Base-by-base conservation (phyloP, 2,888 invertebrate genomes). In the Monoplex corrugatus region DNA sequence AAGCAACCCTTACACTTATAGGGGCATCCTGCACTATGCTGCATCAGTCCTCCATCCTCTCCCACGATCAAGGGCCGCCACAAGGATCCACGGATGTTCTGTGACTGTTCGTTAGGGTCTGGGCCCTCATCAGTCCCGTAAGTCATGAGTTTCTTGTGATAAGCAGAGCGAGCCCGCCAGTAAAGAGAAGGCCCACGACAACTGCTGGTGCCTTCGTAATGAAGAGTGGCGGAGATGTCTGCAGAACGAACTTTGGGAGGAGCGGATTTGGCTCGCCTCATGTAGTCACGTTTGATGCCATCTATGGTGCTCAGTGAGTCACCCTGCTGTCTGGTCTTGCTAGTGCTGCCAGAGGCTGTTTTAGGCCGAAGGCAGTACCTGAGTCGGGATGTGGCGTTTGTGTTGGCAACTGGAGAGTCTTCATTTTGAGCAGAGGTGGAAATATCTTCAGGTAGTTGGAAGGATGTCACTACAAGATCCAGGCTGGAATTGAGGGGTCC, bases 1-100 rank as follows among this genome's bases (percentile, higher is more conserved):
- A 94, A 94, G 89, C 94, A 94, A 5, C 93, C 93, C 80, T 92
- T 92, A 89, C 94, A 93, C 86, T 91, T 93, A 87, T 93, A 93
- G 8, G 94, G 94, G 89, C 94, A 94, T 23, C 92, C 93, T 2
- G 91, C 89, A 87, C 92, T 91, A 87, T 92, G 92, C 68, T 91
- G 91, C 57, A 91, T 89, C 16, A 87, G 75, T 19, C 85, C 82
- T 10, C 90, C 88, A 13, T 89, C 88, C 63, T 87, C 80, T 5
- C 80, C 75, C 78, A 82, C 82, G 63, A 83, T 40, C 40, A 88
- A 83, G 8, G 88, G 88, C 44, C 88, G 88, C 88, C 88, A 88
- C 44, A 83, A 23, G 19, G 88, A 88, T 2, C 88, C 88, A 16
- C 83, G 83, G 28, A 83, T 35, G 80, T n/a, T 80, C 45, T 45